Evolutionary conservation across 2,797 vertebrate species (phyloP).

Genomic region (Phalloptychus januarius): DNA sequence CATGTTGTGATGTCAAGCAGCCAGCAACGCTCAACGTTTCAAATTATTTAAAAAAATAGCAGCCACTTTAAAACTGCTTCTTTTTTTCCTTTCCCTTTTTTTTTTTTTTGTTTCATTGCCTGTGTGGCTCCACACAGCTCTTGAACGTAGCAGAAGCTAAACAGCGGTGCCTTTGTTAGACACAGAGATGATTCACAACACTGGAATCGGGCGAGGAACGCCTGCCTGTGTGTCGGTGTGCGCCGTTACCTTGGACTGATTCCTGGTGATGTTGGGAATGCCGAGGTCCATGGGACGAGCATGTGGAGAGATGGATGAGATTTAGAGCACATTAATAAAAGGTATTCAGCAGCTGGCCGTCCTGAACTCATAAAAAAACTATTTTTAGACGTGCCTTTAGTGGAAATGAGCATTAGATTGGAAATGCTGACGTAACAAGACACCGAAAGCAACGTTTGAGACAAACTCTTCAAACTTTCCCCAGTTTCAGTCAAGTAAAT

Average conservation of each 20-base stretch:
- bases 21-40: not conserved
- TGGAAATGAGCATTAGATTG: constrained; percentile 11
- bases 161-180: constrained; percentile 50
- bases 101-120: constrained; percentile 23
- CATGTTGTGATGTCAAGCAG: constrained; percentile 2
- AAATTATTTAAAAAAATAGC: not conserved
- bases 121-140: constrained; percentile 13
- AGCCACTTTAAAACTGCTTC: not conserved
- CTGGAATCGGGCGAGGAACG: constrained; percentile 34
- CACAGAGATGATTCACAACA: constrained; percentile 49
- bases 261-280: constrained; percentile 71
- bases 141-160: constrained; percentile 8
- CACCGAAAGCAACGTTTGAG: constrained; percentile 2
- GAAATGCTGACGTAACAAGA: constrained; percentile 16
- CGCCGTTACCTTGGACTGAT: constrained; percentile 81
- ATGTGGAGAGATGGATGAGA: constrained; percentile 56
- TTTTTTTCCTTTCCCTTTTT: not conserved
- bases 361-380: constrained; percentile 7
- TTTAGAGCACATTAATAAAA: constrained; percentile 33
- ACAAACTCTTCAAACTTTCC: constrained; percentile 40
- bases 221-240: constrained; percentile 23
- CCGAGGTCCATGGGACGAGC: constrained; percentile 54
- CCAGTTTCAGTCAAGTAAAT: constrained; percentile 38
- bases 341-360: not conserved
- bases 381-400: not conserved